phyloP scores from a whole-genome alignment of 1,140 invertebrate genomes.

The Grapholita molesta region DNA sequence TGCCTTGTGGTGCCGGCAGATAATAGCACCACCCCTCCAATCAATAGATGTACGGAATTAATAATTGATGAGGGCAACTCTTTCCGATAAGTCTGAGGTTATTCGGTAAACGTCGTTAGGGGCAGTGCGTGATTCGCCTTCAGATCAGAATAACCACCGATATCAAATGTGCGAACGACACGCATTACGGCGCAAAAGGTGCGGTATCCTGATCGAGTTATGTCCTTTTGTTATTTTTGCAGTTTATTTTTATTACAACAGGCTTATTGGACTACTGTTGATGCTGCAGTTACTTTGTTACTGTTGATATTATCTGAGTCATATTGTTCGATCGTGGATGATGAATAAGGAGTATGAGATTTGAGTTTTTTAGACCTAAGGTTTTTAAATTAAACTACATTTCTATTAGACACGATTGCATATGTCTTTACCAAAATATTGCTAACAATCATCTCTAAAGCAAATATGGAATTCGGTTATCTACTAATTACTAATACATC shows the following conservation, averaged over 20 bases:
- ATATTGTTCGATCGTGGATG: neutral
- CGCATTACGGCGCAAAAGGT: neutral
- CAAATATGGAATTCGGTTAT: no score
- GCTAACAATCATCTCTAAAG: no score
- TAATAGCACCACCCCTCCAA: no score
- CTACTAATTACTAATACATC: no score
- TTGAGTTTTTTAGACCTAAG: neutral
- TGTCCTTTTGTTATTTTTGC: neutral
- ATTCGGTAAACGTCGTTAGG: slow-evolving; percentile 8
- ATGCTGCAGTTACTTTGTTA: neutral
- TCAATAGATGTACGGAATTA: neutral
- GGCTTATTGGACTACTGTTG: neutral
- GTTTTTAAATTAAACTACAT: no score
- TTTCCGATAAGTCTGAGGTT: neutral
- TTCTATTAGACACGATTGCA: no score
- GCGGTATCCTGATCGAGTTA: neutral
- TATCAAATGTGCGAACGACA: neutral
- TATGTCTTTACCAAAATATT: no score
- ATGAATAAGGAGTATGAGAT: neutral
- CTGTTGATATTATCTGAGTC: neutral
- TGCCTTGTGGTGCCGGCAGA: no score
- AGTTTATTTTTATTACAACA: neutral
- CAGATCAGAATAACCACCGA: neutral
- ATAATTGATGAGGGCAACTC: slow-evolving; percentile 13
- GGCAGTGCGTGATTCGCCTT: neutral